Conservation (phyloP, 2,888 invertebrate genomes). For the Biston betularia region DNA sequence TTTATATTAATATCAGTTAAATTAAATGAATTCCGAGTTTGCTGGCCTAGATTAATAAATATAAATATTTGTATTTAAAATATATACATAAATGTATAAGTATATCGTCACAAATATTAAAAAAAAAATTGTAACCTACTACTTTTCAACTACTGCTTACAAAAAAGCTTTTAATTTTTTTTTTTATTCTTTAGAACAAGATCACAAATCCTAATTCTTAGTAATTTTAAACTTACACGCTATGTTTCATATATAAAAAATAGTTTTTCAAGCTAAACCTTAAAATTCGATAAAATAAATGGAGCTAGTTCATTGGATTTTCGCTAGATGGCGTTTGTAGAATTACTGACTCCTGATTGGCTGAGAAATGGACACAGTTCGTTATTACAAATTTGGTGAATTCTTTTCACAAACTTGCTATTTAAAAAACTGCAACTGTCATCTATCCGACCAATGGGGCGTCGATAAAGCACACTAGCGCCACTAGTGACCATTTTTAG, state of each 20-base stretch:
- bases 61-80: too few relatives aligned
- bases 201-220: slow-evolving; percentile 26
- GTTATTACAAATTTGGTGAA: background rate
- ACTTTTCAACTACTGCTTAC: slow-evolving; percentile 12
- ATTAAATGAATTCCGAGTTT: too few relatives aligned
- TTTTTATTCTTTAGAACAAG: slow-evolving; percentile 11
- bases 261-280: slow-evolving; percentile 16
- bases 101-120: slow-evolving; percentile 13
- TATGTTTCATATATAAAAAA: slow-evolving; percentile 21
- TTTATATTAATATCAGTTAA: background rate
- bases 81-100: too few relatives aligned
- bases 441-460: slow-evolving; percentile 12
- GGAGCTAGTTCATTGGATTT: background rate
- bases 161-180: slow-evolving; percentile 16
- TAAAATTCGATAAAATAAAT: background rate
- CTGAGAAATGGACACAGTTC: background rate
- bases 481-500: slow-evolving; percentile 9
- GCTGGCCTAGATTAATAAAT: too few relatives aligned
- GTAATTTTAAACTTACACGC: slow-evolving; percentile 30
- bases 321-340: slow-evolving; percentile 10
- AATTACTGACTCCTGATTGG: slow-evolving; percentile 9
- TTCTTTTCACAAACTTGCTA: background rate
- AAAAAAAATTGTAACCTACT: slow-evolving; percentile 6
- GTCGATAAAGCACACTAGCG: slow-evolving; percentile 11
- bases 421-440: background rate